Percentiles rank a stretch among this genome's conserved stretches.
These are phyloP conservation scores for Alviniconcha marisindica DNA, from an alignment of 1,140 invertebrate genomes.

Conservation along the genomic window DNA sequence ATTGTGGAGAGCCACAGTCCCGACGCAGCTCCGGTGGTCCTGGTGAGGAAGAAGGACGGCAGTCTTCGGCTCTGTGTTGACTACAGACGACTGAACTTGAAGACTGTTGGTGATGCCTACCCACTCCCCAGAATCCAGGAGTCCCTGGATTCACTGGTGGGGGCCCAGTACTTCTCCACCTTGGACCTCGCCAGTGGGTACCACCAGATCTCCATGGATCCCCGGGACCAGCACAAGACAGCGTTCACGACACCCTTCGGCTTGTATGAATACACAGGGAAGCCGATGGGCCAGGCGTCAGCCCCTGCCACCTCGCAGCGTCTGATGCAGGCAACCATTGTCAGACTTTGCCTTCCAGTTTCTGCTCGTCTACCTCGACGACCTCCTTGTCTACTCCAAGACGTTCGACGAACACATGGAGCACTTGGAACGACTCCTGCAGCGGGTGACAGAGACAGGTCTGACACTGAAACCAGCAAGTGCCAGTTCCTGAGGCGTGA, in stretches of 20 bases:
- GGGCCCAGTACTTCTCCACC: constrained; percentile 50
- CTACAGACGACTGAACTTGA: constrained; percentile 44
- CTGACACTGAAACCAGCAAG: constrained; percentile 63
- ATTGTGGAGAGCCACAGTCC: constrained; percentile 42
- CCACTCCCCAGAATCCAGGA: constrained; percentile 46
- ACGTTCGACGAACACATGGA: constrained; percentile 48
- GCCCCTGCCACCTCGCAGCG: constrained; percentile 64
- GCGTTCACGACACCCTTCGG: constrained; percentile 55
- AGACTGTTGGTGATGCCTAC: constrained; percentile 45
- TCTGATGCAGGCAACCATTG: constrained; percentile 57
- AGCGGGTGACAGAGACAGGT: constrained; percentile 48
- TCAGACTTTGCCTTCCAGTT: constrained; percentile 47
- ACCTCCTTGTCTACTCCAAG: constrained; percentile 50
- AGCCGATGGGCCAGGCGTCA: constrained; percentile 65
- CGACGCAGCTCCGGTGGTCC: constrained; percentile 42
- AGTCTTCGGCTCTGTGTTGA: constrained; percentile 51
- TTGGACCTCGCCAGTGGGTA: constrained; percentile 57
- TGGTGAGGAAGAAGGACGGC: constrained; percentile 50
- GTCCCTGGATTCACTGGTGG: constrained; percentile 56
- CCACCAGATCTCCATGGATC: constrained; percentile 71
- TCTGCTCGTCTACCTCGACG: constrained; percentile 55
- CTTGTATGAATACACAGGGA: constrained; percentile 55
- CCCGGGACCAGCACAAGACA: constrained; percentile 69
- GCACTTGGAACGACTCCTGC: constrained; percentile 59
- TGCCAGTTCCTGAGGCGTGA: constrained; percentile 56